Base-by-base conservation (phyloP, 2,797 vertebrate species). In the Ambastaia sidthimunki region DNA sequence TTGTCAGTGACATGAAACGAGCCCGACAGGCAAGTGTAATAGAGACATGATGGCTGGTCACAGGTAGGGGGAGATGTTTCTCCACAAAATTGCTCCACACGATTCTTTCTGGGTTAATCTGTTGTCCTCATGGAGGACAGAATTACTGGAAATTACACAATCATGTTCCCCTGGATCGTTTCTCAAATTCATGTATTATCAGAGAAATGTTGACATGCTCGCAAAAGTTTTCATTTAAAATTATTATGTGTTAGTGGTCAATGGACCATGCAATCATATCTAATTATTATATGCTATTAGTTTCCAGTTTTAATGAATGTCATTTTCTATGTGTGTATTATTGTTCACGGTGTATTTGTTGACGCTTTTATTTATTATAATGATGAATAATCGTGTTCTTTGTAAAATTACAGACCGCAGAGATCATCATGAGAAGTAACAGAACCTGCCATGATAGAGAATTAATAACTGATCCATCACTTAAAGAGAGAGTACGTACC, bases 401-500 rank as follows among this genome's bases (percentile, higher is more conserved):
- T 80, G 66, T 23, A 80, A 23, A 81, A 82, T 90, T 92, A 62
- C 89, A 98, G 97, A 98, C 97, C 0, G 94, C 93, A 31, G 91
- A 92, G 66, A 78, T 87, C 44, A 96, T 98, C 88, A 84, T 97
- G 88, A 93, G 90, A 80, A 93, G 93, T 82, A 98, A 92, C 88
- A 92, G 82, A 37, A 93, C 92, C 59, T 94, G 94, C 86, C 92
- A 82, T 77, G 89, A 88, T 57, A 71, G 95, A 34, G 89, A 93
- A 50, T 91, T 96, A 84, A 88, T 81, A 9, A 92, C 85, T 44
- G 95, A 97, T 67, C 81, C 91, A 75, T 91, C 94, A 82, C 95
- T 98, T 23, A 95, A 95, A 85, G 97, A 98, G 86, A 94, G 92
- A 86, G 97, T 96, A 86, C 94, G 95, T 90, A 48, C 0, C 4